Evolutionary conservation across 2,797 vertebrate species (phyloP).

Genomic region (Vespertilio murinus): DNA sequence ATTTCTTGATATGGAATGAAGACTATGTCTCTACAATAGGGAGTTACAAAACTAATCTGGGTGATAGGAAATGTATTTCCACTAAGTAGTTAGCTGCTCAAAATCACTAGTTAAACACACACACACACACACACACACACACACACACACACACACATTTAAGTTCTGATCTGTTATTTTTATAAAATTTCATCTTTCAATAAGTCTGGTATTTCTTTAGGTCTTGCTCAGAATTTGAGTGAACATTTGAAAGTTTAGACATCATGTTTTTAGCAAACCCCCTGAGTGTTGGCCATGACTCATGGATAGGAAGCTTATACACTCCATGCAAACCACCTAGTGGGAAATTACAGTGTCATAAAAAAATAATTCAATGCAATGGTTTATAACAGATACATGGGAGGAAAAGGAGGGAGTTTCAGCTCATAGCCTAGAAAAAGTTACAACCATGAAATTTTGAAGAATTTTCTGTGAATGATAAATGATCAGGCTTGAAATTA

Average conservation of each 20-base stretch:
- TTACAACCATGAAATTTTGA: background rate
- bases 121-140: too few relatives aligned
- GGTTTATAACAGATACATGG: background rate
- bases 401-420: background rate
- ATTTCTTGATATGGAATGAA: background rate
- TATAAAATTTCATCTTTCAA: background rate
- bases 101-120: background rate
- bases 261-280: background rate
- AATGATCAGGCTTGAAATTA: background rate
- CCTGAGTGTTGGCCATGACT: background rate
- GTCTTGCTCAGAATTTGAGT: background rate
- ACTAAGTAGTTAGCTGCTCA: background rate
- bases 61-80: background rate
- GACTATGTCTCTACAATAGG: background rate
- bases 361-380: background rate
- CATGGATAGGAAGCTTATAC: background rate
- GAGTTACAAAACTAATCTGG: background rate
- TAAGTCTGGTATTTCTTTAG: background rate
- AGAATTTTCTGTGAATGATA: background rate
- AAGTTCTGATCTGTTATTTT: background rate
- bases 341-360: background rate
- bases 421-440: slow-evolving; percentile 5
- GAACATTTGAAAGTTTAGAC: background rate
- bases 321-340: background rate
- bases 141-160: background rate